Conservation (phyloP, 2,797 vertebrate genomes). For the Mus minutoides region DNA sequence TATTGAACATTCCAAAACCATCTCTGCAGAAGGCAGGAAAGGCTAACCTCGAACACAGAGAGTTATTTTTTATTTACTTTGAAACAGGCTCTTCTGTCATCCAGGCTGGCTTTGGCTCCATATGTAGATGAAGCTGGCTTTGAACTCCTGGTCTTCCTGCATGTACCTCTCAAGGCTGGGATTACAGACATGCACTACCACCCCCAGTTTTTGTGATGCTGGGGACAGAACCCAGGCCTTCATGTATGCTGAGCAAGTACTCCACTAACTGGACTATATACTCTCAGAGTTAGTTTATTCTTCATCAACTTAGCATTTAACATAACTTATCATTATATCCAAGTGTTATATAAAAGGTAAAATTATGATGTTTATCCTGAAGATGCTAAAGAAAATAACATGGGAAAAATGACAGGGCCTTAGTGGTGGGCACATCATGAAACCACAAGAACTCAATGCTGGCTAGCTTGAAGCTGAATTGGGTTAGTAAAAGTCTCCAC, state of each 20-base stretch:
- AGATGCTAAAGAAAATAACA: constrained; percentile 22
- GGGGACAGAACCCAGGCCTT: neutral
- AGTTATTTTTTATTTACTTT: neutral
- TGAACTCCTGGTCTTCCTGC: neutral
- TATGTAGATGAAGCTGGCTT: neutral
- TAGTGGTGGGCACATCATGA: neutral
- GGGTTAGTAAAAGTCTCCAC: neutral
- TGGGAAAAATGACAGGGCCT: neutral
- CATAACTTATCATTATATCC: neutral
- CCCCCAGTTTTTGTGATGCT: neutral
- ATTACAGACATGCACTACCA: neutral
- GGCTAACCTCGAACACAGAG: neutral
- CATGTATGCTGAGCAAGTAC: neutral
- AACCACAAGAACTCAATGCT: neutral
- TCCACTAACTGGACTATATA: neutral
- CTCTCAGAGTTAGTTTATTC: neutral
- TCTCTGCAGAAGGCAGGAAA: neutral
- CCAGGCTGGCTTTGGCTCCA: neutral
- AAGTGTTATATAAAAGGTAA: neutral
- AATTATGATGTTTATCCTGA: neutral
- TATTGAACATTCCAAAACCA: neutral
- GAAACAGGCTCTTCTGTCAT: neutral
- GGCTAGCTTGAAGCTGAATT: neutral
- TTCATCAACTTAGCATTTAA: constrained; percentile 24
- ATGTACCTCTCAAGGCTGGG: neutral